Evolutionary conservation across 2,797 vertebrate genomes (phyloP), one percentile per base, ranked within the genome.

Genomic region (Harpagifer antarcticus): DNA sequence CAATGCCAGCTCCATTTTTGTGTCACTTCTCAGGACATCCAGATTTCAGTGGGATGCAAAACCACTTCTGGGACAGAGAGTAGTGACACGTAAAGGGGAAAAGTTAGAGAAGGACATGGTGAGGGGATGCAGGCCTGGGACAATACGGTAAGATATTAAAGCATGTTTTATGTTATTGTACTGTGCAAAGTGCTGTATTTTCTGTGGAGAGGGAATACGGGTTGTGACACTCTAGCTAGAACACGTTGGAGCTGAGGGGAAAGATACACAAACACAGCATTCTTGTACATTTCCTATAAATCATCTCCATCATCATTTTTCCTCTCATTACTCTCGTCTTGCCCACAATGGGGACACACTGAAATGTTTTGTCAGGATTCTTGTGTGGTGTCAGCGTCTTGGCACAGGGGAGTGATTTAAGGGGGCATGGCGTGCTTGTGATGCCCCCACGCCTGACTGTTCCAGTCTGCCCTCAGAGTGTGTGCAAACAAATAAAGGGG

Each of bases 371-470:
- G 81, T 83, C 78, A 89, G 71, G 76, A 82, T 93, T 93, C 93
- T 92, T 94, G 86, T 64, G 64, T 81, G 75, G 85, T 87, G 89
- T 94, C 93, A 94, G 92, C 89, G 20, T 93, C 94, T 92, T 90
- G 85, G 89, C 87, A 87, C 91, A 91, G 91, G 88, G 88, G 79
- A 94, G 88, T 94, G 89, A 90, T 95, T 94, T 93, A 90, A 90
- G 88, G 90, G 92, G 82, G 91, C 88, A 72, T 91, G 91, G 91
- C 92, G 82, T 79, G 74, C 85, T 63, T 86, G 73, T 86, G 64
- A 78, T 90, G 78, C 88, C 83, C 87, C 87, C 88, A 89, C 72
- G 89, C 87, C 71, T 89, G 85, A 89, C 86, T 81, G 85, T 93
- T 89, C 74, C 84, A 91, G 83, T 90, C 91, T 87, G 90, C 78